Evolutionary conservation across 2,797 vertebrate genomes (phyloP).

Genomic region (Chiroxiphia lanceolata): DNA sequence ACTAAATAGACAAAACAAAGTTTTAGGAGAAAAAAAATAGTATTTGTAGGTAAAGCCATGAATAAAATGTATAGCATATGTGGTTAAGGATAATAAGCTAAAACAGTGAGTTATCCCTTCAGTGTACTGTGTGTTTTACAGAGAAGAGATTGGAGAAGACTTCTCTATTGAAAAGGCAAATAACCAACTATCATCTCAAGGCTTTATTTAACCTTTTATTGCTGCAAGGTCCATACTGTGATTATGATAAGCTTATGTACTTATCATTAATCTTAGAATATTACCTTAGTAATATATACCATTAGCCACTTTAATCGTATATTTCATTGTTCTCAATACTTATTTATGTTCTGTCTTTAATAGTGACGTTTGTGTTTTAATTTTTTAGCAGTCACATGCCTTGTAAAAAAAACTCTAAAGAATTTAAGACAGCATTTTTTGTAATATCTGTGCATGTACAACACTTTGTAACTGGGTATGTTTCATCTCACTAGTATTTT

Average conservation of each 20-base stretch:
- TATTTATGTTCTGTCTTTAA: background rate
- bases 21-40: background rate
- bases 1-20: background rate
- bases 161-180: background rate
- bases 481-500: background rate
- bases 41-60: background rate
- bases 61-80: background rate
- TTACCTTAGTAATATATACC: background rate
- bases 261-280: background rate
- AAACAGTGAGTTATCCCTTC: background rate
- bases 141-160: background rate
- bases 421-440: background rate
- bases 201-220: background rate
- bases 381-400: background rate
- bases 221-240: background rate
- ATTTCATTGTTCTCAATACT: background rate
- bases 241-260: background rate
- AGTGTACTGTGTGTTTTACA: background rate
- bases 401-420: background rate
- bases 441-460: background rate
- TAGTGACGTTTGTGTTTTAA: background rate
- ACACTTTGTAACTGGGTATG: background rate
- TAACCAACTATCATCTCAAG: background rate
- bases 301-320: background rate
- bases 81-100: background rate